These are phyloP conservation scores for Scaptomyza tumidula DNA, from an alignment of 2,888 invertebrate genomes.

Conservation along the genomic window DNA sequence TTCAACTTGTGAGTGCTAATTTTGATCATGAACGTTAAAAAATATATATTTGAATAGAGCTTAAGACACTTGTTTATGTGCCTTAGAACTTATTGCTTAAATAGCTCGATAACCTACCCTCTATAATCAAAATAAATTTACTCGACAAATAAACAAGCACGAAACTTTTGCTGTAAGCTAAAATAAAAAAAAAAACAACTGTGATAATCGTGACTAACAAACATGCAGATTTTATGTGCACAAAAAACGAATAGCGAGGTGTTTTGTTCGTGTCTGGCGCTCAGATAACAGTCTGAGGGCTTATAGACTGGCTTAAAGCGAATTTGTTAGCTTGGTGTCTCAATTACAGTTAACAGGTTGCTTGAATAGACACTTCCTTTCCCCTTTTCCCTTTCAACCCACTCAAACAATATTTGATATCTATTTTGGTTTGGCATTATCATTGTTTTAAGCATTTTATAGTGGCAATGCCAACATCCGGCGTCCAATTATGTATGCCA, in stretches of 20 bases:
- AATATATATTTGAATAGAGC: background rate
- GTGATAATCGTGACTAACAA: slow-evolving; percentile 4
- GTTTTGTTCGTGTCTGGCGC: background rate
- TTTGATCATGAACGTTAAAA: background rate
- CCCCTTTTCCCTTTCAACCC: too few species aligned
- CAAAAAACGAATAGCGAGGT: background rate
- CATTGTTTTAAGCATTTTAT: slow-evolving; percentile 56
- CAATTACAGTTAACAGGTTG: slow-evolving; percentile 30
- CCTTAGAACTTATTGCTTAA: background rate
- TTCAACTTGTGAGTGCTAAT: background rate
- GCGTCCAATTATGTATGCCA: slow-evolving; percentile 38
- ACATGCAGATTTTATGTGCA: slow-evolving; percentile 3
- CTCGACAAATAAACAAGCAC: background rate
- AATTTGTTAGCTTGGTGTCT: slow-evolving; percentile 32
- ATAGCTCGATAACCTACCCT: background rate
- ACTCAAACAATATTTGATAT: slow-evolving; percentile 47
- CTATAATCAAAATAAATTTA: background rate
- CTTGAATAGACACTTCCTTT: background rate
- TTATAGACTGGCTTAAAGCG: slow-evolving; percentile 21
- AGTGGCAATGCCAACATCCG: slow-evolving; percentile 20
- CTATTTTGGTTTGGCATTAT: slow-evolving; percentile 56
- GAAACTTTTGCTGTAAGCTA: background rate
- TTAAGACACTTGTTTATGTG: background rate
- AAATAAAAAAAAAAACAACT: background rate
- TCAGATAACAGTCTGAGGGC: slow-evolving; percentile 24